Conservation (phyloP, 2,888 invertebrate genomes). For the Troglohyphantes excavatus region DNA sequence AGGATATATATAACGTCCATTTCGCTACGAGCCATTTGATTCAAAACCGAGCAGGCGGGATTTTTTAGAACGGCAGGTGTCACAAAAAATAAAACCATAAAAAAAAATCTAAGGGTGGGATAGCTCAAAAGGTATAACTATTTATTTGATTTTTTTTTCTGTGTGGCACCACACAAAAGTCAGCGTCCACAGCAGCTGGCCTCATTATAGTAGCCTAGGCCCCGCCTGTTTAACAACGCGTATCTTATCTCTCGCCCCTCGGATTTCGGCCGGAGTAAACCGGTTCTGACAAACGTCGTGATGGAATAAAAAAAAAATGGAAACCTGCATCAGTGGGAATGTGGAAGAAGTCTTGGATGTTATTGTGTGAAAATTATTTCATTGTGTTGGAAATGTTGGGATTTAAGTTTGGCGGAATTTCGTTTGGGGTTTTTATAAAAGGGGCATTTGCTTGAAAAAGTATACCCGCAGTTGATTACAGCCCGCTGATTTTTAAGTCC, state of each 20-base stretch:
- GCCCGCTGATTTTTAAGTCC: too few species aligned
- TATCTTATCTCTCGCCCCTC: conserved; percentile 30
- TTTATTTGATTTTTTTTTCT: conserved; percentile 26
- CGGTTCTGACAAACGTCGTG: conserved; percentile 44
- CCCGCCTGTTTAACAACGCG: conserved; percentile 60
- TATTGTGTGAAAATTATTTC: conserved; percentile 19
- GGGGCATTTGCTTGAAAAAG: too few species aligned
- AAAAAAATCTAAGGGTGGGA: conserved; percentile 38
- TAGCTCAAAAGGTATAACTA: conserved; percentile 28
- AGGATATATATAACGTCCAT: too few species aligned
- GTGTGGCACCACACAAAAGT: conserved; percentile 15
- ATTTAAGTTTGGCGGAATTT: too few species aligned
- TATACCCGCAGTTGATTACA: too few species aligned
- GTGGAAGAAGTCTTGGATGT: background rate
- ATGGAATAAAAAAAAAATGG: background rate
- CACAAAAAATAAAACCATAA: conserved; percentile 5
- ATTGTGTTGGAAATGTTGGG: too few species aligned
- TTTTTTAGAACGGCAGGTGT: conserved; percentile 57
- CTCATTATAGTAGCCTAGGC: conserved; percentile 43
- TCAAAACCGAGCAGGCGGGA: conserved; percentile 54
- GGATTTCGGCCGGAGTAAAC: conserved; percentile 42
- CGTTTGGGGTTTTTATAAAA: too few species aligned
- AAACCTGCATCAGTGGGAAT: background rate
- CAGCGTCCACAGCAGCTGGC: conserved; percentile 54
- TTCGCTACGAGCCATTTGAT: conserved; percentile 72